phyloP scores from a whole-genome alignment of 2,888 invertebrate genomes.

The Seira ritae region DNA sequence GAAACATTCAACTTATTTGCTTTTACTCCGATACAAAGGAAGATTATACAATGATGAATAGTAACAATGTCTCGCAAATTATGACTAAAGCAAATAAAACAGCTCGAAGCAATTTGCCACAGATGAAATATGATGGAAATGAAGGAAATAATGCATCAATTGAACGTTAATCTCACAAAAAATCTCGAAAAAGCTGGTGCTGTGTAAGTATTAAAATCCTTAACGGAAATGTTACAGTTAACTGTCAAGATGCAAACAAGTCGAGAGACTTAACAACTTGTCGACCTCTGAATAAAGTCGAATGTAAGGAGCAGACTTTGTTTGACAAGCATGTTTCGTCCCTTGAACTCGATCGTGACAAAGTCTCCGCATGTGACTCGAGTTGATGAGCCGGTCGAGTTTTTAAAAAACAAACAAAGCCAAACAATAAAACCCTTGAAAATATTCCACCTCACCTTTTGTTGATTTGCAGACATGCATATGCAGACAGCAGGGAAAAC shows the following conservation, averaged over 20 bases:
- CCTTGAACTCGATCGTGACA: too few species aligned
- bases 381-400: neutral
- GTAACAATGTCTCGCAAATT: neutral
- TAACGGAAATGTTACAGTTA: slow-evolving; percentile 35
- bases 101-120: neutral
- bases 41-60: neutral
- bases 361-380: neutral
- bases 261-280: too few species aligned
- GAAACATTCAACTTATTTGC: too few species aligned
- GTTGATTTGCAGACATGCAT: slow-evolving; percentile 40
- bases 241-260: slow-evolving; percentile 18
- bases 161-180: slow-evolving; percentile 34
- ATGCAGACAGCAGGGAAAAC: neutral
- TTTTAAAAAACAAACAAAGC: neutral
- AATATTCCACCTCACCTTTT: slow-evolving; percentile 41
- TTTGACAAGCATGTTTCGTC: too few species aligned
- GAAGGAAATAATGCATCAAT: neutral
- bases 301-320: too few species aligned
- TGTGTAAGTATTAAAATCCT: neutral
- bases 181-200: slow-evolving; percentile 1
- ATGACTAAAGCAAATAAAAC: neutral
- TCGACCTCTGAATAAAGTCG: too few species aligned
- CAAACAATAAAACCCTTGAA: neutral
- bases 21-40: neutral
- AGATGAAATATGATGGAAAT: neutral